These are phyloP conservation scores for Thecocarcelia acutangulata DNA, from an alignment of 2,888 invertebrate species.

Conservation along the genomic window DNA sequence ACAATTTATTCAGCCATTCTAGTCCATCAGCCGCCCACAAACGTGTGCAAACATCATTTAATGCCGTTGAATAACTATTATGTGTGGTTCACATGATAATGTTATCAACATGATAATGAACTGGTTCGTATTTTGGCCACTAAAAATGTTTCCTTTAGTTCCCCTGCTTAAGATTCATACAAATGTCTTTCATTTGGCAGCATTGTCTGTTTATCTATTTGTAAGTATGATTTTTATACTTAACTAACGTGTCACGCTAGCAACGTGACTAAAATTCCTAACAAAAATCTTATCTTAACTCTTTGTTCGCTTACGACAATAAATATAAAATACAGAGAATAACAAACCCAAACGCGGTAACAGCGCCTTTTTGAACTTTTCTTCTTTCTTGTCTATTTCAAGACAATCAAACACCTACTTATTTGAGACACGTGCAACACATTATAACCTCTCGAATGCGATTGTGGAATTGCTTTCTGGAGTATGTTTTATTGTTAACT, in stretches of 20 bases:
- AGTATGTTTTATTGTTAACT: constrained; percentile 21
- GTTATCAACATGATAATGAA: constrained; percentile 51
- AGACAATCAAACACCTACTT: constrained; percentile 59
- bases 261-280: constrained; percentile 61
- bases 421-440: constrained; percentile 62
- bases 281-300: constrained; percentile 62
- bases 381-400: not conserved
- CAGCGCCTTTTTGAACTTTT: constrained; percentile 25
- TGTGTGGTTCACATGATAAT: constrained; percentile 10
- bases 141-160: constrained; percentile 6
- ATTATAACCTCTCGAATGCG: constrained; percentile 57
- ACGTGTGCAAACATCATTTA: not conserved
- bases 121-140: constrained; percentile 54
- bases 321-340: constrained; percentile 51
- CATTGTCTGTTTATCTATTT: constrained; percentile 43
- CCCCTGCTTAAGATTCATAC: not conserved
- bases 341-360: constrained; percentile 34
- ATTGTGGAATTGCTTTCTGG: constrained; percentile 1
- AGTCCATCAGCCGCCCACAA: too few relatives aligned
- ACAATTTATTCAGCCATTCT: not conserved
- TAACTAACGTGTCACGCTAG: constrained; percentile 64
- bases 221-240: constrained; percentile 58
- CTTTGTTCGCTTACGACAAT: constrained; percentile 57
- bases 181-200: not conserved
- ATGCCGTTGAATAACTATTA: not conserved